Evolutionary conservation across 2,888 invertebrate genomes (phyloP), one percentile per base, ranked within the genome.

Genomic region (Notocelia uddmanniana): DNA sequence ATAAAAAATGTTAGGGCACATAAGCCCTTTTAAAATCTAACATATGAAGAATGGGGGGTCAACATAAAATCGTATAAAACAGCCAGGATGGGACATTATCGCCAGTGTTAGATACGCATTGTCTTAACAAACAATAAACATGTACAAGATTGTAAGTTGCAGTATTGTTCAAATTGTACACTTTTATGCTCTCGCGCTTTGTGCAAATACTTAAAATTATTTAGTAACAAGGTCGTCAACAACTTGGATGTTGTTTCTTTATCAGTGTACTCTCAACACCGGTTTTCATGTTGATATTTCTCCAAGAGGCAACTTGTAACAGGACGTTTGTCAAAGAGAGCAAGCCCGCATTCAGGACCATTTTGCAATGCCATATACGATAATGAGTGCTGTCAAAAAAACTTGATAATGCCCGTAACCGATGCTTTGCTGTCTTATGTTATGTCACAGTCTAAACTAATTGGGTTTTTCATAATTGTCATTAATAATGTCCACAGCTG

Each of bases 91-190:
- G 77, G 76, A 73, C 74, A 79, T 66, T 75, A 83, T 79, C 85
- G 80, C 87, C 89, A 92, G 88, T 92, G 81, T 83, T 83, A 79
- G 74, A 81, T 81, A 76, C 78, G 83, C 85, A 76, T 74, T 70
- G 76, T 72, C 79, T 76, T 81, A 82, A 83, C 80, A 81, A 83
- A 82, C 84, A 78, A 80, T 78, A 88, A 94, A 89, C 81, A 94
- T 94, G 94, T 94, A 91, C 88, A 94, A 94, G 88, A 87, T 89
- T 79, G 94, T 94, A 81, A 93, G 94, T 66, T n/a, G 41, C 15
- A 10, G 48, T 55, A 6, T 31, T 57, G 18, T 48, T 54, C 21
- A 34, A 41, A 54, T 31, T 2, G 8, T 31, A 31, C 26, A 26
- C 2, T 31, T 31, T 31, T 31, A 31, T 31, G n/a, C n/a, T n/a